These are phyloP conservation scores for human DNA, from an alignment of 2,113 vertebrate genomes.

Conservation along the genomic window DNA sequence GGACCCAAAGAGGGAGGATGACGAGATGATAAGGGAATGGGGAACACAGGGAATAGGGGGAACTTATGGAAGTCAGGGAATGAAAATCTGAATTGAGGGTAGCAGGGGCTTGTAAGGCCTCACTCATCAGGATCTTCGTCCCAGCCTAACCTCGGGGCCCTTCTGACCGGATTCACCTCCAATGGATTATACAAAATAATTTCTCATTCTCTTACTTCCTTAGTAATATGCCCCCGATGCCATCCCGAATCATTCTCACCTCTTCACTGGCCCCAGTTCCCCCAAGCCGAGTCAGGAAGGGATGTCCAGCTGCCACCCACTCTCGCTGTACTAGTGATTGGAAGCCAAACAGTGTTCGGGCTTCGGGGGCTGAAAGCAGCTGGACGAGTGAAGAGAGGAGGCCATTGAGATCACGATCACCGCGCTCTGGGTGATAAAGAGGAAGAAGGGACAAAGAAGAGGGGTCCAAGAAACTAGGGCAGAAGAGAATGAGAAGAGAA, in stretches of 20 bases:
- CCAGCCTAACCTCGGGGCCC: not conserved
- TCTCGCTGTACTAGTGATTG: conserved; percentile 95
- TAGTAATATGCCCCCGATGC: not conserved
- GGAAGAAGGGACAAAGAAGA: not conserved
- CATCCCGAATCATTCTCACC: conserved; percentile 54
- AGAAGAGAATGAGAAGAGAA: conserved; percentile 49
- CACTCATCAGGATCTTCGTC: not conserved
- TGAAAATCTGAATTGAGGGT: not conserved
- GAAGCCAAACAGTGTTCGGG: conserved; percentile 90
- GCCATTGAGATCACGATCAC: conserved; percentile 94
- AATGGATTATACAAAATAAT: not conserved
- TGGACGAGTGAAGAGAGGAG: conserved; percentile 94
- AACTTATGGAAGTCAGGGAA: not conserved
- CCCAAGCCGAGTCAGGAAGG: conserved; percentile 88
- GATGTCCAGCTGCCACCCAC: conserved; percentile 94
- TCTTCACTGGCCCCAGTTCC: conserved; percentile 63
- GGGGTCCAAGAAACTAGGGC: conserved; percentile 42
- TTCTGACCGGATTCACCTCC: not conserved
- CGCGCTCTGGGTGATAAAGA: conserved; percentile 84
- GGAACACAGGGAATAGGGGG: not conserved
- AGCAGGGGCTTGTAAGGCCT: not conserved
- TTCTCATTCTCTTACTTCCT: not conserved
- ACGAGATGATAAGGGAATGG: not conserved
- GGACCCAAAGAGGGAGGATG: not conserved
- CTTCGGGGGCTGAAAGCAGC: conserved; percentile 91